Evolutionary conservation across 2,113 vertebrate genomes (phyloP).

Genomic region (Microcebus jonahi): DNA sequence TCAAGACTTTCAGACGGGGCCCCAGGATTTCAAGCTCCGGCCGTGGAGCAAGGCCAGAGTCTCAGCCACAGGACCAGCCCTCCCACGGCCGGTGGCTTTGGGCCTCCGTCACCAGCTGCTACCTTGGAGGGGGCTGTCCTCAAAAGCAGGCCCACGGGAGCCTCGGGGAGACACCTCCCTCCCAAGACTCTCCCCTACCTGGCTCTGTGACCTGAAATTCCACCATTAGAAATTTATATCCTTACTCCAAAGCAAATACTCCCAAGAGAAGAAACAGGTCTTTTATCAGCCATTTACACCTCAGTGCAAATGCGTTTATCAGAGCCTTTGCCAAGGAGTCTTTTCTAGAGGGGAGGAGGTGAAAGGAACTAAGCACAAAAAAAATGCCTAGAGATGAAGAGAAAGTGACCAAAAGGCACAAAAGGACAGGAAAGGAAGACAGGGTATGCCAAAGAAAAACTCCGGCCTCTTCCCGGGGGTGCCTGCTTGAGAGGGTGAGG

Average conservation of each 20-base stretch:
- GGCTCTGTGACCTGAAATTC: conserved; percentile 1
- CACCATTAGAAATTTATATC: conserved; percentile 21
- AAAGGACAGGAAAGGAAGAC: not conserved
- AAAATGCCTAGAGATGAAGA: not conserved
- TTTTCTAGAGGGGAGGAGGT: not conserved
- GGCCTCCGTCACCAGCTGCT: not conserved
- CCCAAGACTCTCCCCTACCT: not conserved
- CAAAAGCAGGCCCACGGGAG: not conserved
- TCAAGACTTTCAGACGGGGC: conserved; percentile 49
- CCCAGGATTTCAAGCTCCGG: conserved; percentile 10
- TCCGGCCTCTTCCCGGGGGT: not conserved
- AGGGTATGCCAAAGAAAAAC: not conserved
- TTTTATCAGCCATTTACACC: conserved; percentile 54
- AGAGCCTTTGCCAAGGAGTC: conserved; percentile 35
- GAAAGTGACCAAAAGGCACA: not conserved
- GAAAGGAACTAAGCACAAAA: not conserved
- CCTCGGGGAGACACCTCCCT: not conserved
- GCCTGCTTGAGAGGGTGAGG: not conserved
- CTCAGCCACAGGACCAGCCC: not conserved
- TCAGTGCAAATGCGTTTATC: conserved; percentile 41
- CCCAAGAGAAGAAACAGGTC: conserved; percentile 12
- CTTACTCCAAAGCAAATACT: not conserved
- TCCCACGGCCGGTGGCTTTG: not conserved
- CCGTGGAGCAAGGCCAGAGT: conserved; percentile 46
- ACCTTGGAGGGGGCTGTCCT: not conserved